These are phyloP conservation scores for Muscicapa comitata DNA, from an alignment of 2,797 vertebrate genomes.

Conservation along the genomic window DNA sequence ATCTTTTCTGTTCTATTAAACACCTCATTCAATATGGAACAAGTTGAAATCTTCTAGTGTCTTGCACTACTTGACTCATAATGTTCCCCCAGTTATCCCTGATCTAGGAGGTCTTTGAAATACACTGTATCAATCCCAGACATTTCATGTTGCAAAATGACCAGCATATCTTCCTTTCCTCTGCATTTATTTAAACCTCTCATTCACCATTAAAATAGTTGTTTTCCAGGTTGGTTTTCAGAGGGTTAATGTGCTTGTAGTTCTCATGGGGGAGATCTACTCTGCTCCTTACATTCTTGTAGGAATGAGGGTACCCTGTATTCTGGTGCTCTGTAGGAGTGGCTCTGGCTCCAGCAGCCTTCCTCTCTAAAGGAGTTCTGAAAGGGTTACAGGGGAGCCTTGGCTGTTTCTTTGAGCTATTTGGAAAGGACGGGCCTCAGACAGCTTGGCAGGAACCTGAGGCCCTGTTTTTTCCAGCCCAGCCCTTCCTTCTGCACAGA, in stretches of 20 bases:
- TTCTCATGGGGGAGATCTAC: not conserved
- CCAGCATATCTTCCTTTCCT: not conserved
- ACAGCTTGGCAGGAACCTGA: conserved; percentile 85
- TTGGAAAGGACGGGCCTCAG: conserved; percentile 81
- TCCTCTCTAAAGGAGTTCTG: conserved; percentile 29
- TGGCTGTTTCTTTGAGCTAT: conserved; percentile 73
- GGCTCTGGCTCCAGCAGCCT: not conserved
- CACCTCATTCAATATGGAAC: not conserved
- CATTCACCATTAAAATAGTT: not conserved
- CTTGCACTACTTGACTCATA: not conserved
- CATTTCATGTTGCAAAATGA: not conserved
- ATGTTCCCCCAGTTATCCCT: not conserved
- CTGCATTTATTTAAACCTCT: not conserved
- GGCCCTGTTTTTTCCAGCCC: conserved; percentile 87
- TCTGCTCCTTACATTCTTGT: not conserved
- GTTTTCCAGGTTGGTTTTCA: not conserved
- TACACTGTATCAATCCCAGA: not conserved
- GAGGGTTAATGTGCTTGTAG: not conserved
- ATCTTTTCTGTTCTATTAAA: not conserved
- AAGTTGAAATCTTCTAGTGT: not conserved
- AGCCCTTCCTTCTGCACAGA: conserved; percentile 86
- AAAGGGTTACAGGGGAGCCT: conserved; percentile 70
- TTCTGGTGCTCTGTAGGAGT: not conserved
- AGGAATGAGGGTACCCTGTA: not conserved
- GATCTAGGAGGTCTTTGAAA: not conserved